Evolutionary conservation across 1,140 invertebrate genomes (phyloP).

Genomic region (Heliothis virescens): DNA sequence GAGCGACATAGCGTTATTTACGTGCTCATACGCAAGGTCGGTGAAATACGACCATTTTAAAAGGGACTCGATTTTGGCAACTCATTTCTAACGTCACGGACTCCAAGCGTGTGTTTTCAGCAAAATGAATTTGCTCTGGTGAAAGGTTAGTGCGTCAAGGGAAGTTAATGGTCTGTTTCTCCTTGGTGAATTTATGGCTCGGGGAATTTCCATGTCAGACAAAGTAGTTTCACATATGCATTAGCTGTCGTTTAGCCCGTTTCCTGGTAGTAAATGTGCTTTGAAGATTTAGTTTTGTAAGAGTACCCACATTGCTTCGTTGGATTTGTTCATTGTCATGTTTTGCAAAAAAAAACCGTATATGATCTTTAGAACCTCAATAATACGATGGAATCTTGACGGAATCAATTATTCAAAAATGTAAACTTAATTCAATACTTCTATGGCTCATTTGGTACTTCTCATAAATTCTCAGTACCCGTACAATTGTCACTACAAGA

Average conservation of each 20-base stretch:
- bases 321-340: no score
- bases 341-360: no score
- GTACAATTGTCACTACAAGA: no score
- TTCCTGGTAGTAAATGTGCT: background rate
- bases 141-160: constrained; percentile 38
- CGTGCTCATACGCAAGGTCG: constrained; percentile 22
- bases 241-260: constrained; percentile 19
- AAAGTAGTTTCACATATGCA: constrained; percentile 19
- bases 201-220: constrained; percentile 21
- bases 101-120: constrained; percentile 29
- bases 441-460: no score
- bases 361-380: no score
- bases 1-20: constrained; percentile 27
- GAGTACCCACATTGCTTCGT: no score
- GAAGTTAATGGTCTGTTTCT: constrained; percentile 28
- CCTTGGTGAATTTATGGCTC: background rate
- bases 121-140: constrained; percentile 25
- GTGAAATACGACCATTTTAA: constrained; percentile 32
- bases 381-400: no score
- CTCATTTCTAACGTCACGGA: constrained; percentile 13
- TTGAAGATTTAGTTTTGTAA: no score
- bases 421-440: no score
- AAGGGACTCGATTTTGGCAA: constrained; percentile 29
- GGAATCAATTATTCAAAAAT: no score
- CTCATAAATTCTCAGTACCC: no score